Base-by-base conservation (phyloP, 1,140 invertebrate species). In the Drosophila nannoptera region DNA sequence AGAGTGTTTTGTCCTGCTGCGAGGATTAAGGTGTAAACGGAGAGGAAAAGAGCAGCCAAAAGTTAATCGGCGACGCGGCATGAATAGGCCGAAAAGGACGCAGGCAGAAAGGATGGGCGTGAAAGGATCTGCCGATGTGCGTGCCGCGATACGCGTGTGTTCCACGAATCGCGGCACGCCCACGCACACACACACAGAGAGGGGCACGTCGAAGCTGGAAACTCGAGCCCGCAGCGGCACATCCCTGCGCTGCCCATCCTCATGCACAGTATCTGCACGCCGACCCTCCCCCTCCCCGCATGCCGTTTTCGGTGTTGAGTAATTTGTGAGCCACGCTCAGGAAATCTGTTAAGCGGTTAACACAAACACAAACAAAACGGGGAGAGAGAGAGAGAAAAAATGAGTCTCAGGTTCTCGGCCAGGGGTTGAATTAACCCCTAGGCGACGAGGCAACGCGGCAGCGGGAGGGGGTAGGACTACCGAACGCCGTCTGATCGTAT, bases 321-420 rank as follows among this genome's bases (percentile, higher is more conserved):
- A 84, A 84, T 84, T 84, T 84, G 81, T 84, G 80, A 46, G 80
- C 66, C 61, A 65, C 80, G 53, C 53, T 65, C 61, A 45, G 12
- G 62, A 81, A 84, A 84, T 84, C 80, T 86, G 80, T 86, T 84
- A 80, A 77, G 77, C 80, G 80, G 81, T 84, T 84, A 74, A 71
- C 62, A 59, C 80, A 84, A 83, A 83, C 53, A 55, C 45, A 54
- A 54, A 54, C 75, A 76, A n/a, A 43, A 43, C n/a, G 14, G 65
- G 78, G 84, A n/a, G n/a, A n/a, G n/a, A n/a, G n/a, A n/a, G n/a
- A n/a, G n/a, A n/a, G n/a, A 83, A 75, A 84, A 50, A 66, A 49
- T 31, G 22, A 38, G 40, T 55, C 60, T 61, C 36, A 64, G 50
- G 40, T 8, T 59, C 48, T 12, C n/a, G 2, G 48, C 46, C 14